A percentile compares a stretch with the other conserved stretches of the same genome.
Evolutionary conservation across 2,888 invertebrate genomes (phyloP).

Genomic region (Steinernema hermaphroditum): DNA sequence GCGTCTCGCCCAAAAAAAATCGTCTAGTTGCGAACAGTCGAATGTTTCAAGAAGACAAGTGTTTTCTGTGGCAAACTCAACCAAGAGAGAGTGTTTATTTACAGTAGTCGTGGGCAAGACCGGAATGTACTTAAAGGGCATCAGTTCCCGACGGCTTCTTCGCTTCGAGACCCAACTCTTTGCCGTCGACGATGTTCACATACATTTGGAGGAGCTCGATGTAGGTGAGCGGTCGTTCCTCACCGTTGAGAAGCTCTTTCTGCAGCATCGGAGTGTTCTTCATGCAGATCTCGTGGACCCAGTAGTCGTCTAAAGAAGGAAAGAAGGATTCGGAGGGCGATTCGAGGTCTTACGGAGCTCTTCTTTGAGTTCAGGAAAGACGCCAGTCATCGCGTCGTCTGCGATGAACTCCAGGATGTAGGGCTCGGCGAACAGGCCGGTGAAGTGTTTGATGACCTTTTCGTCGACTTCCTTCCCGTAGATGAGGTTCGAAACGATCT

Average conservation of each 20-base stretch:
- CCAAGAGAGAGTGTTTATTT: too few relatives aligned
- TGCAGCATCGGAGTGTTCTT: neutral
- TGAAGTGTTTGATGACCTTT: neutral
- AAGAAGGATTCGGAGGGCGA: neutral
- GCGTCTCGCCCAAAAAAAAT: too few relatives aligned
- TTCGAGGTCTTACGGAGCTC: neutral
- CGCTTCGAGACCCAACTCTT: too few relatives aligned
- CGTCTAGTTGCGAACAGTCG: too few relatives aligned
- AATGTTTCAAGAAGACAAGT: too few relatives aligned
- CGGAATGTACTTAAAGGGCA: too few relatives aligned
- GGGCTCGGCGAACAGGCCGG: neutral
- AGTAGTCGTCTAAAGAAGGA: neutral
- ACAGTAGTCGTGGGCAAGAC: too few relatives aligned
- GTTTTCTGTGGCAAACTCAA: too few relatives aligned
- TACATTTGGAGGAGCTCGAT: constrained; percentile 8
- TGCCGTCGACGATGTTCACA: neutral
- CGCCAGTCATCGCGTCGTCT: neutral
- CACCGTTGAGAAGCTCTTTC: neutral
- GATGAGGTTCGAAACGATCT: neutral
- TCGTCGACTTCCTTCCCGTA: neutral
- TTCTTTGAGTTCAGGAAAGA: neutral
- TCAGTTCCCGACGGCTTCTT: too few relatives aligned
- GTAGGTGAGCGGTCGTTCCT: neutral
- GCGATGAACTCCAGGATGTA: neutral
- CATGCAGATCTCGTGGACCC: neutral